Evolutionary conservation across 1,140 invertebrate species (phyloP).

Genomic region (Protaetia brevitarsis): DNA sequence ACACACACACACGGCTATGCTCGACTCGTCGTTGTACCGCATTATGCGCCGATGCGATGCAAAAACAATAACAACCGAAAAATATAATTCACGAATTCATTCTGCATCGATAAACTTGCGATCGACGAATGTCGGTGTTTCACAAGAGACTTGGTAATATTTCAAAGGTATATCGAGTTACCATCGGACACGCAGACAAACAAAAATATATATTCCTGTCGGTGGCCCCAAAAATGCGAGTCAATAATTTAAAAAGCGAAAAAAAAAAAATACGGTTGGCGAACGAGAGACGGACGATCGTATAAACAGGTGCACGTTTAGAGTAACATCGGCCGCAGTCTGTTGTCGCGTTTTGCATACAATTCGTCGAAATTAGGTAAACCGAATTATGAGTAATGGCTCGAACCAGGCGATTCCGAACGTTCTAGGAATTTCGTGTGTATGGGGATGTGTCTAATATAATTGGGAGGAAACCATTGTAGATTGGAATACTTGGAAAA

Average conservation of each 20-base stretch:
- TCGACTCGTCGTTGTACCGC: neutral
- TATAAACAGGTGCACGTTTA: constrained; percentile 6
- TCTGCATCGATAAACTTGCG: constrained; percentile 5
- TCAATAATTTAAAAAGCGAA: constrained; percentile 12
- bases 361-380: neutral
- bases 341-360: neutral
- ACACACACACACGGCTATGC: neutral
- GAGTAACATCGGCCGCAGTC: neutral
- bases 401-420: too few relatives aligned
- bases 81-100: constrained; percentile 11
- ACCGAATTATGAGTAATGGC: neutral
- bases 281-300: constrained; percentile 1
- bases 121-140: neutral
- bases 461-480: too few relatives aligned
- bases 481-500: too few relatives aligned
- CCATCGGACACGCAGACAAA: constrained; percentile 12
- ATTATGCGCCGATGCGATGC: constrained; percentile 8
- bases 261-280: too few relatives aligned
- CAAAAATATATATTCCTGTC: constrained; percentile 16
- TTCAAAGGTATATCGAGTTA: constrained; percentile 16
- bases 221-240: constrained; percentile 7
- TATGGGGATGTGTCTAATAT: too few relatives aligned
- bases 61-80: constrained; percentile 14
- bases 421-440: too few relatives aligned
- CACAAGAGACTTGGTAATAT: constrained; percentile 5